These are phyloP conservation scores for Delia radicum DNA, from an alignment of 1,140 invertebrate species.

Conservation along the genomic window DNA sequence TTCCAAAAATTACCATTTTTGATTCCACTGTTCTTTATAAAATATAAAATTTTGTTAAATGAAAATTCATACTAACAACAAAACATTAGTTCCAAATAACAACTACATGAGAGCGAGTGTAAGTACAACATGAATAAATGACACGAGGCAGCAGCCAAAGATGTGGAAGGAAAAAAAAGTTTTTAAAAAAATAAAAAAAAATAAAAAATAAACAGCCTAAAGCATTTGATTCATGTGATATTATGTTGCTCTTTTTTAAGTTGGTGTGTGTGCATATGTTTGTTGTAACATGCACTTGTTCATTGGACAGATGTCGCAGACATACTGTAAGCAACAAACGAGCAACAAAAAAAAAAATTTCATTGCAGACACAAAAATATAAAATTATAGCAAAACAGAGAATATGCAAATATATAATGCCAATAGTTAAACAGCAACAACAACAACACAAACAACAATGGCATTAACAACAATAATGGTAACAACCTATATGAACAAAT, in stretches of 20 bases:
- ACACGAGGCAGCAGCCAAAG: neutral
- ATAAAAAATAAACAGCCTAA: neutral
- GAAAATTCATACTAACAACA: too few species aligned
- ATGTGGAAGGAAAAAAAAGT: neutral
- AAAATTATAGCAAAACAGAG: neutral
- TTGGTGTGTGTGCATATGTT: neutral
- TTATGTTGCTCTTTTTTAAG: neutral
- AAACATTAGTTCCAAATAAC: too few species aligned
- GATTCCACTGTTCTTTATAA: too few species aligned
- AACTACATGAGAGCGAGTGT: neutral
- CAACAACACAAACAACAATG: neutral
- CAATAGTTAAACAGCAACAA: neutral
- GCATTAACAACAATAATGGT: neutral
- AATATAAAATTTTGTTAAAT: too few species aligned
- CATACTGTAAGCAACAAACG: neutral
- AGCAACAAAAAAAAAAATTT: neutral
- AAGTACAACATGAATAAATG: slow-evolving; percentile 4
- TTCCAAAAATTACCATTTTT: too few species aligned
- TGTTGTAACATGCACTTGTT: neutral
- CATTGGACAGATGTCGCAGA: neutral
- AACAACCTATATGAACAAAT: neutral
- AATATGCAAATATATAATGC: neutral
- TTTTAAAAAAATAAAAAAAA: neutral
- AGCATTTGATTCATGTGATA: slow-evolving; percentile 1
- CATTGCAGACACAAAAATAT: neutral